Conservation (phyloP, 23 tunicate species). For the Phallusia fumigata region DNA sequence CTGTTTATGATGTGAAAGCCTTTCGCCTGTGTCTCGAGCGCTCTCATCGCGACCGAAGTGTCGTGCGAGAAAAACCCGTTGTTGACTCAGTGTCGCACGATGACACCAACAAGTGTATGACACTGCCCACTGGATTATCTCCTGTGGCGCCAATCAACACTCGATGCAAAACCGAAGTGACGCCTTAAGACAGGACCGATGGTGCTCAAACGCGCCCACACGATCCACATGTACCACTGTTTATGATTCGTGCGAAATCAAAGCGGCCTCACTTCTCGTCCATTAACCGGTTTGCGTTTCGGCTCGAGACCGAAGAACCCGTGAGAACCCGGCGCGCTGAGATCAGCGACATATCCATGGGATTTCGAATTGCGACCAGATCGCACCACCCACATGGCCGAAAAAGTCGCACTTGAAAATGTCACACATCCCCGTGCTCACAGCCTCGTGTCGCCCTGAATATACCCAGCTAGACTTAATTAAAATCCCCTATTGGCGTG, state of each 20-base stretch:
- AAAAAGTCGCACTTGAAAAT: not conserved
- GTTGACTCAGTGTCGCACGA: not conserved
- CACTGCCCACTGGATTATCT: not conserved
- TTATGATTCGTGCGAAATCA: not conserved
- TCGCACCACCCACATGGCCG: not conserved
- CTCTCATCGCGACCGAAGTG: slow-evolving; percentile 8
- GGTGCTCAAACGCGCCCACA: not conserved
- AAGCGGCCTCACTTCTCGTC: not conserved
- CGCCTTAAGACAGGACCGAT: not conserved
- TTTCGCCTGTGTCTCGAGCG: not conserved
- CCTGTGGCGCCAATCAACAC: slow-evolving; percentile 5
- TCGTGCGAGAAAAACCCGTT: not conserved
- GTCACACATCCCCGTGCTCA: not conserved
- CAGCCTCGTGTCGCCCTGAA: not conserved
- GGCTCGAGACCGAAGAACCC: slow-evolving; percentile 1
- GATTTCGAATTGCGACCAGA: not conserved
- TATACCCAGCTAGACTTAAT: not conserved
- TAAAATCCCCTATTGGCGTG: not conserved
- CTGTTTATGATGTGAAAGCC: slow-evolving; percentile 2
- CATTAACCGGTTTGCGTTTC: slow-evolving; percentile 5
- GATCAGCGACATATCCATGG: slow-evolving; percentile 5
- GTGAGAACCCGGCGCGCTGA: not conserved
- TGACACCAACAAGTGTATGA: not conserved
- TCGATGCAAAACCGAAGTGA: slow-evolving; percentile 2
- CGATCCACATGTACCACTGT: not conserved